A percentile compares a stretch with the other conserved stretches of the same genome.
These are phyloP conservation scores for Orussus abietinus DNA, from an alignment of 1,140 invertebrate species.

Conservation along the genomic window DNA sequence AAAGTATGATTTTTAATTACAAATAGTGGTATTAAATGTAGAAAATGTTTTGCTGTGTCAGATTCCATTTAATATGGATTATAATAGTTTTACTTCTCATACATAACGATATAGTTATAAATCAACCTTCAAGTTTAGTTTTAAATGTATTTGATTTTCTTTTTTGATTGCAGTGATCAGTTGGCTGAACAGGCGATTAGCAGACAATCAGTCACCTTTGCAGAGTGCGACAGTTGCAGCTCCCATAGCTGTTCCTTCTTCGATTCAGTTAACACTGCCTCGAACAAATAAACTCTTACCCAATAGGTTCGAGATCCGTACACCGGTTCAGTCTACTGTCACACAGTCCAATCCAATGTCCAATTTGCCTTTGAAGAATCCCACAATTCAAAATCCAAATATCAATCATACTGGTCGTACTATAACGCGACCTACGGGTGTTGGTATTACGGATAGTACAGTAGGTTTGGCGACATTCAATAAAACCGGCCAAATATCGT, in stretches of 20 bases:
- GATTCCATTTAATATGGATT: no score
- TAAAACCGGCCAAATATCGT: conserved; percentile 42
- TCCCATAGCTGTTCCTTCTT: conserved; percentile 31
- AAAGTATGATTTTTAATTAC: no score
- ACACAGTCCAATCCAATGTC: conserved; percentile 28
- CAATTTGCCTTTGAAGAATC: conserved; percentile 36
- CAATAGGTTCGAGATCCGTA: conserved; percentile 38
- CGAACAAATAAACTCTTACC: conserved; percentile 40
- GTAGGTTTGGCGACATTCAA: conserved; percentile 34
- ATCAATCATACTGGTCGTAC: conserved; percentile 40
- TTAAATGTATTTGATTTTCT: background rate
- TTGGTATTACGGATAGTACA: conserved; percentile 36
- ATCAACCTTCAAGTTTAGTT: conserved; percentile 1
- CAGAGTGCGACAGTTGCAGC: conserved; percentile 30
- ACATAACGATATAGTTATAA: no score
- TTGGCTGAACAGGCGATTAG: conserved; percentile 49
- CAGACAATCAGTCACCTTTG: conserved; percentile 39
- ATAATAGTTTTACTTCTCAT: no score
- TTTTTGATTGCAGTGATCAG: conserved; percentile 41
- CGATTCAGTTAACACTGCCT: conserved; percentile 44
- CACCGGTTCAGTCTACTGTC: conserved; percentile 28
- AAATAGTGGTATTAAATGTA: no score
- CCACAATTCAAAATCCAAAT: conserved; percentile 41
- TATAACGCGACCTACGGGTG: conserved; percentile 31
- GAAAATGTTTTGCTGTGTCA: no score